These are phyloP conservation scores for Drosophila austrosaltans DNA, from an alignment of 2,888 invertebrate species.

Conservation along the genomic window DNA sequence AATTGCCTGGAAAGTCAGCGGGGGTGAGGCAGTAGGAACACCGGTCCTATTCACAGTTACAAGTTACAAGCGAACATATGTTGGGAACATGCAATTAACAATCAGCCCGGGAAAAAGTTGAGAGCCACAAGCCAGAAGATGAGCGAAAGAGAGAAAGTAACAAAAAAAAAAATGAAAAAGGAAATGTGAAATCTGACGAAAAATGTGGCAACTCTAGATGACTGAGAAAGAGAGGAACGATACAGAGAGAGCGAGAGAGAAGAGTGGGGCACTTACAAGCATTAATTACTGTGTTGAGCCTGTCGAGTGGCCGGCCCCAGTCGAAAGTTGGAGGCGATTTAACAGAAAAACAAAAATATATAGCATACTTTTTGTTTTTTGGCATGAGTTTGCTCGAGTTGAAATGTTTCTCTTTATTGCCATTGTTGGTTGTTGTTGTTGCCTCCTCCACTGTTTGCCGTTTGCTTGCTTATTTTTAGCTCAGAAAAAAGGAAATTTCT, in stretches of 20 bases:
- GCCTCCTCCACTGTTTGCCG: conserved; percentile 22
- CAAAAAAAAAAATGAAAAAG: conserved; percentile 1
- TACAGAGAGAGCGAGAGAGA: conserved; percentile 40
- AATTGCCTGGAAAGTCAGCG: conserved; percentile 45
- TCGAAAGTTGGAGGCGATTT: conserved; percentile 45
- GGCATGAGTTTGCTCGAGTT: conserved; percentile 55
- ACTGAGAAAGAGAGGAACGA: conserved; percentile 20
- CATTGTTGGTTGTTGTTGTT: conserved; percentile 26
- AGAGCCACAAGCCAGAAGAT: conserved; percentile 24
- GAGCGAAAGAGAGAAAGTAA: neutral
- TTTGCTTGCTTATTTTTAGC: conserved; percentile 20
- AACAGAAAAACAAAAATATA: conserved; percentile 39
- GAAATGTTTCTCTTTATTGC: conserved; percentile 63
- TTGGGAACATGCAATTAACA: conserved; percentile 74
- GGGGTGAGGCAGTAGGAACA: neutral
- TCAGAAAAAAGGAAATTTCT: conserved; percentile 18
- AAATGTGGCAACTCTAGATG: conserved; percentile 53
- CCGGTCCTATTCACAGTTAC: conserved; percentile 24
- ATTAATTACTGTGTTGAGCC: conserved; percentile 67
- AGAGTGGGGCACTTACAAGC: conserved; percentile 60
- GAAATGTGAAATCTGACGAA: conserved; percentile 21
- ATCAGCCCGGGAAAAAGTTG: conserved; percentile 43
- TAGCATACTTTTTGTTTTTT: conserved; percentile 66
- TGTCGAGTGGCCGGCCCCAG: conserved; percentile 58
- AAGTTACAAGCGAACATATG: conserved; percentile 62